phyloP scores from a whole-genome alignment of 2,797 vertebrate genomes.

The Esox masquinongy region DNA sequence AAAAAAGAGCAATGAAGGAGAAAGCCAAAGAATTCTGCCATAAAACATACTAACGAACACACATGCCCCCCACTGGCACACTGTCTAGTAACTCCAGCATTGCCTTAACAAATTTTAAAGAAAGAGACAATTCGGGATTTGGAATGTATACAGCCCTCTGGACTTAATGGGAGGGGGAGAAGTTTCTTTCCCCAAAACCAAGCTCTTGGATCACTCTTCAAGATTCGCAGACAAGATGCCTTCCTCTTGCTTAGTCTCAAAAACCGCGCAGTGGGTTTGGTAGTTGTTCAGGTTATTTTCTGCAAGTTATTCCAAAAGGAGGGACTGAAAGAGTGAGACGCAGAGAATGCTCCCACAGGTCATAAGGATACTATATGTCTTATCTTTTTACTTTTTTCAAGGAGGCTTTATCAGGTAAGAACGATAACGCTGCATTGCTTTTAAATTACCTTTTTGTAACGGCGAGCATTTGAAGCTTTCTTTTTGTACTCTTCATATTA shows the following conservation, averaged over 20 bases:
- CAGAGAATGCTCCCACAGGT: slow-evolving; percentile 81
- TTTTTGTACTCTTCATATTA: neutral
- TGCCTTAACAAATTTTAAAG: slow-evolving; percentile 42
- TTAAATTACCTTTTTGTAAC: neutral
- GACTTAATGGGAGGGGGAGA: slow-evolving; percentile 69
- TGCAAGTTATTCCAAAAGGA: slow-evolving; percentile 61
- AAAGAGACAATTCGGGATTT: slow-evolving; percentile 59
- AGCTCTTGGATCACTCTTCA: slow-evolving; percentile 52
- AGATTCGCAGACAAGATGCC: slow-evolving; percentile 66
- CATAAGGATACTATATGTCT: slow-evolving; percentile 76
- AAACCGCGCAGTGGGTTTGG: slow-evolving; percentile 71
- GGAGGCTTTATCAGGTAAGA: slow-evolving; percentile 81
- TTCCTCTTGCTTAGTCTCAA: slow-evolving; percentile 60
- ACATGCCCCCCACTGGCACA: slow-evolving; percentile 28
- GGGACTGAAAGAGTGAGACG: slow-evolving; percentile 58
- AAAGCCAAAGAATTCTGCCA: slow-evolving; percentile 32
- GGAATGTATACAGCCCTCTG: slow-evolving; percentile 65
- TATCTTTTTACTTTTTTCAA: slow-evolving; percentile 77
- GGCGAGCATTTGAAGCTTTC: neutral
- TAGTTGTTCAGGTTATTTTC: slow-evolving; percentile 59
- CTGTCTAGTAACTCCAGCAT: slow-evolving; percentile 38
- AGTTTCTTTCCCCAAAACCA: slow-evolving; percentile 75
- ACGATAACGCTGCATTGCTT: slow-evolving; percentile 42
- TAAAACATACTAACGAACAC: slow-evolving; percentile 29
- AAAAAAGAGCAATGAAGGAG: slow-evolving; percentile 44